Evolutionary conservation across 1,140 invertebrate genomes (phyloP), one percentile per base, ranked within the genome.

Genomic region (Drosophila insularis): DNA sequence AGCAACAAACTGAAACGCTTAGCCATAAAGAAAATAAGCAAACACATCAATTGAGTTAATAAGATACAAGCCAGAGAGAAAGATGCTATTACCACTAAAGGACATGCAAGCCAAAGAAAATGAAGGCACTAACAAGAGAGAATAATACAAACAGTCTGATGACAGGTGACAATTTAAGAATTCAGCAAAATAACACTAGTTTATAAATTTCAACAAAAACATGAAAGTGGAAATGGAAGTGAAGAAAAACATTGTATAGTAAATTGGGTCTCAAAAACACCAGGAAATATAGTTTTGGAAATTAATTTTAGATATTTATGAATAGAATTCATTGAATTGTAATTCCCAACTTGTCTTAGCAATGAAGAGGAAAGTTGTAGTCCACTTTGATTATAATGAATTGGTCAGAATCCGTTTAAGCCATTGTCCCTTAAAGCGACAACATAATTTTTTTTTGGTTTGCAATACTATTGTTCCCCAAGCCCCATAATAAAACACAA

Each of bases 31-130:
- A 46, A 78, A 81, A 71, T 71, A 82, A 61, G 60, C 64, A 71
- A 74, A 62, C 69, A 67, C 65, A 81, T 73, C 74, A 81, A 78
- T 74, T 81, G 58, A 39, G 54, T 78, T 81, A 78, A 81, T 78
- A 78, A 78, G 63, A 55, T 70, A 70, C 65, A 76, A 46, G 53
- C 35, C 7, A 46, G 37, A 43, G n/a, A 40, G 13, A 43, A 31
- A 63, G 37, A 19, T 2, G 61, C 40, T 13, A 63, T 63, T 63
- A 62, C 60, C 21, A 35, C n/a, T 31, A 53, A 43, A 68, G 64
- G 73, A 70, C 71, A 46, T 46, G 27, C 27, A 1, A 35, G 32
- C 32, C 32, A 35, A 11, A 50, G 43, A 21, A 21, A 50, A 50
- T 3, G 1, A 19, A 21, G 3, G 8, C 43, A 50, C 17, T 37